Conservation (phyloP, 2,113 vertebrate genomes). For the Pygathrix nemaeus region DNA sequence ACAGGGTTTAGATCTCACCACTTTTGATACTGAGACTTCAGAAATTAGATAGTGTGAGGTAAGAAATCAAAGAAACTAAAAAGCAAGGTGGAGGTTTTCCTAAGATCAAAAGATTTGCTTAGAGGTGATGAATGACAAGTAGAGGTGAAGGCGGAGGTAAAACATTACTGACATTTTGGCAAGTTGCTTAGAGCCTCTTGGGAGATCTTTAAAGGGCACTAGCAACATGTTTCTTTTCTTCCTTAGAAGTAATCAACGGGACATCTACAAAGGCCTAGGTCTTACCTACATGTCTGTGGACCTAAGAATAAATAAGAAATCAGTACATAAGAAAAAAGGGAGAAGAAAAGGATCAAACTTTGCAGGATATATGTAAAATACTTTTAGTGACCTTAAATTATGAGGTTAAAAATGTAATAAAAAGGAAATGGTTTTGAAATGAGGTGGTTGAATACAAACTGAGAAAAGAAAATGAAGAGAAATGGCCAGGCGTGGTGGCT, state of each 20-base stretch:
- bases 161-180: neutral
- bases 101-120: slow-evolving; percentile 7
- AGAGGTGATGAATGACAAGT: neutral
- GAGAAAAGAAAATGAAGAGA: no score
- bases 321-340: neutral
- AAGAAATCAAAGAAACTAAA: neutral
- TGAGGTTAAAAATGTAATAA: slow-evolving; percentile 48
- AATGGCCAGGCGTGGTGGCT: no score
- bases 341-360: neutral
- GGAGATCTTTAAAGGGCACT: neutral
- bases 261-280: neutral
- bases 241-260: neutral
- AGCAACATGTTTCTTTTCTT: neutral
- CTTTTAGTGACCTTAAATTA: slow-evolving; percentile 47
- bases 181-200: neutral
- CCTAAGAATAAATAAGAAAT: slow-evolving; percentile 49
- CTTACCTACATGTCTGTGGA: neutral
- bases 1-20: neutral
- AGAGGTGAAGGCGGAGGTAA: neutral
- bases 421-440: slow-evolving; percentile 26
- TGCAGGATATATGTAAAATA: neutral
- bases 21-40: neutral
- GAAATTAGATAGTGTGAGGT: neutral
- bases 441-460: neutral
- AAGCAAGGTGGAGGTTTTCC: neutral